These are phyloP conservation scores for Enteromius unitaeniatus DNA, from an alignment of 2,797 vertebrate genomes.

Conservation along the genomic window DNA sequence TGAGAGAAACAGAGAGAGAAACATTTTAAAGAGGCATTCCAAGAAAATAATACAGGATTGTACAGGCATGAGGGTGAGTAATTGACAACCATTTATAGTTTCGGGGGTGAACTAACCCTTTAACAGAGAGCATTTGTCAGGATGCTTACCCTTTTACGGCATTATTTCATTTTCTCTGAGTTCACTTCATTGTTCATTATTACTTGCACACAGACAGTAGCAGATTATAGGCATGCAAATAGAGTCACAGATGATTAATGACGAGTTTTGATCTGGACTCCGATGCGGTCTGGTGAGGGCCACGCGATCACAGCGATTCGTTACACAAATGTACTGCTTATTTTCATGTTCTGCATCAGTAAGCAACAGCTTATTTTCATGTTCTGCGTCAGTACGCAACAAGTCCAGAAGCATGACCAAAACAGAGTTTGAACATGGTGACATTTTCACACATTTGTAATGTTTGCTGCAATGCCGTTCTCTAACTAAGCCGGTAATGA, in stretches of 20 bases:
- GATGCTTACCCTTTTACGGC: not conserved
- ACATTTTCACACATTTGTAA: constrained; percentile 25
- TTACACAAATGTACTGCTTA: constrained; percentile 46
- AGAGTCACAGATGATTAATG: constrained; percentile 41
- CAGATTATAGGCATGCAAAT: constrained; percentile 32
- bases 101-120: not conserved
- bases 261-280: constrained; percentile 35
- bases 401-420: constrained; percentile 43
- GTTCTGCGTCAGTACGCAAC: constrained; percentile 48
- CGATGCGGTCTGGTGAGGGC: constrained; percentile 22
- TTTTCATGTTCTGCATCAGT: constrained; percentile 49
- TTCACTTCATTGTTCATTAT: constrained; percentile 18
- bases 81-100: not conserved
- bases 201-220: constrained; percentile 2
- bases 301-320: constrained; percentile 41
- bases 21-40: not conserved
- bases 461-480: not conserved
- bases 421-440: constrained; percentile 11
- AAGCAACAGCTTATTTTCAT: constrained; percentile 42
- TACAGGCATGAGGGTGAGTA: not conserved
- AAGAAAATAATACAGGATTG: not conserved
- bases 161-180: not conserved
- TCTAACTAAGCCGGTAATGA: constrained; percentile 35
- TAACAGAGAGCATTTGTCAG: constrained; percentile 2
- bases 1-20: too few relatives aligned